Base-by-base conservation (phyloP, 2,797 vertebrate genomes). In the Tangara arthus region DNA sequence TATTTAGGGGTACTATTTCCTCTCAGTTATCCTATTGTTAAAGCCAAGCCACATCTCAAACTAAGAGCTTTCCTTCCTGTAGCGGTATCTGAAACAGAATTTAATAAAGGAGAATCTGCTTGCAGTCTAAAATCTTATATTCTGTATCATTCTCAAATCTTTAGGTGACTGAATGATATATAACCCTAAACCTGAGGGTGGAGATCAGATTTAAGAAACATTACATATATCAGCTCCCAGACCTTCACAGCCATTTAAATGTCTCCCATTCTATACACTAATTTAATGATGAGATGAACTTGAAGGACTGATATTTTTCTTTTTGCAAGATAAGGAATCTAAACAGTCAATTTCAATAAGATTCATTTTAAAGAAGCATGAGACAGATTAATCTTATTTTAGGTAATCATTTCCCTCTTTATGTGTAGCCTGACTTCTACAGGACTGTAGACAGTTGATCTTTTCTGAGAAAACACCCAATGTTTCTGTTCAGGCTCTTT, bases 391-490 rank as follows among this genome's bases (percentile, higher is more conserved):
- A 68, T 47, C 19, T 4, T 7, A 5, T 61, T 78, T 82, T 84
- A 68, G 12, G 20, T 39, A 3, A 1, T 21, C 2, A 37, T 71
- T 87, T 81, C 8, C 39, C 15, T 56, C 34, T 77, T 57, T 59
- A 73, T 10, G 27, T 8, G 15, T 47, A 87, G 6, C 3, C 8
- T 68, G 11, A 19, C 44, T 84, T 84, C 32, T 66, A 7, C 16
- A 56, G 26, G 34, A 65, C 12, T 65, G 8, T 21, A 71, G 12
- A 9, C 5, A 7, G 15, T 6, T 2, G 1, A 2, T 59, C 3
- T 85, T 84, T 92, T 70, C 56, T 70, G 44, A 87, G 30, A 64
- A 90, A 90, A 49, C 14, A 44, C 12, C 1, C 12, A 8, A 0
- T n/a, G 19, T 55, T 69, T 53, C 28, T 68, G 9, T 79, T 85